Evolutionary conservation across 35 echinoderm and acorn worm species (phyloP).

Genomic region (Ptychodera flava): DNA sequence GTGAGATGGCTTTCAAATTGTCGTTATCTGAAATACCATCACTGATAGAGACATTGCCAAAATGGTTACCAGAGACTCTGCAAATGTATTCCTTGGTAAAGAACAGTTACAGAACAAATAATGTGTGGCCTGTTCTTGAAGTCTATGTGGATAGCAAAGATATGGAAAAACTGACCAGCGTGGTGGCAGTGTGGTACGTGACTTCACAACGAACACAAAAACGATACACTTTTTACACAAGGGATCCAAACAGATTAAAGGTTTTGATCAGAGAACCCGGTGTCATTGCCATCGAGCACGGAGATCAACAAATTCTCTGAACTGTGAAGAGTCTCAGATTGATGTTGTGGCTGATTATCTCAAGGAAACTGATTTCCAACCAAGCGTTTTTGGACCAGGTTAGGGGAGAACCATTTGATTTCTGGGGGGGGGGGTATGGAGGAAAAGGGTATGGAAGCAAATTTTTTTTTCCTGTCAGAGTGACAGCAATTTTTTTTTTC

Average conservation of each 20-base stretch:
- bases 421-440: too few relatives aligned
- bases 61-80: not conserved
- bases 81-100: not conserved
- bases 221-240: not conserved
- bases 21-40: not conserved
- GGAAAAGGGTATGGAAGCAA: too few relatives aligned
- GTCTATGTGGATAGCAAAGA: not conserved
- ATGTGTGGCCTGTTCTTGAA: not conserved
- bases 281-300: not conserved
- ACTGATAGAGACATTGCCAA: not conserved
- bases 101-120: not conserved
- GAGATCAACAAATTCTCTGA: not conserved
- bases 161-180: not conserved
- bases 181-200: not conserved
- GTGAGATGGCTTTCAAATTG: not conserved
- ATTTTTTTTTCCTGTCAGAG: too few relatives aligned
- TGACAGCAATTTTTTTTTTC: too few relatives aligned
- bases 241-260: not conserved
- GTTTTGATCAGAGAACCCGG: not conserved
- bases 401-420: too few relatives aligned
- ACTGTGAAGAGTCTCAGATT: not conserved
- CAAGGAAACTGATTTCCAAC: too few relatives aligned
- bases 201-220: not conserved
- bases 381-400: too few relatives aligned
- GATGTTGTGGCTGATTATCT: too few relatives aligned